phyloP scores from a whole-genome alignment of 1,140 invertebrate species.

The Drosophila takahashii region DNA sequence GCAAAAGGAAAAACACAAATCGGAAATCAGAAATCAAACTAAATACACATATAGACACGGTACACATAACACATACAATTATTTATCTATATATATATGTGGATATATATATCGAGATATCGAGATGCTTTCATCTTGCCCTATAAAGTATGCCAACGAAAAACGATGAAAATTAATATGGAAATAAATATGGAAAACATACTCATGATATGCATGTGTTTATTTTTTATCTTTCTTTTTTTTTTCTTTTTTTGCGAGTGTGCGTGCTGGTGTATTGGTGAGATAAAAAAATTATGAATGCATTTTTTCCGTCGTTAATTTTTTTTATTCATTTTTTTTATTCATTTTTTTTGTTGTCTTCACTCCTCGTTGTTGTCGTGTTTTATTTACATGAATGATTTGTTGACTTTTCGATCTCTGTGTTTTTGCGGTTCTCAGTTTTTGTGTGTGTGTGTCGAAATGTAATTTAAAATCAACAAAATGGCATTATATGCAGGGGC shows the following conservation, averaged over 20 bases:
- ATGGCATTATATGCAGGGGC: slow-evolving; percentile 21
- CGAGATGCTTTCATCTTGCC: slow-evolving; percentile 57
- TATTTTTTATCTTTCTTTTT: slow-evolving; percentile 16
- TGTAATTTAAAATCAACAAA: slow-evolving; percentile 56
- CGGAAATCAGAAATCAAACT: slow-evolving; percentile 67
- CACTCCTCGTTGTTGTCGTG: slow-evolving; percentile 42
- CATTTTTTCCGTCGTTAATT: slow-evolving; percentile 37
- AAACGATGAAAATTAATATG: slow-evolving; percentile 43
- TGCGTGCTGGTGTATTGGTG: slow-evolving; percentile 23
- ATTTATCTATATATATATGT: slow-evolving; percentile 54
- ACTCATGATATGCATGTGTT: slow-evolving; percentile 48
- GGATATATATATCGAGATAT: slow-evolving; percentile 64
- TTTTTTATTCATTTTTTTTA: slow-evolving; percentile 25
- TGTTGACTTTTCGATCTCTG: slow-evolving; percentile 60
- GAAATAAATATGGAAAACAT: slow-evolving; percentile 41
- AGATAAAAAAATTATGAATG: slow-evolving; percentile 45
- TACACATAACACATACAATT: slow-evolving; percentile 82
- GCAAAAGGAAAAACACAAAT: slow-evolving; percentile 54
- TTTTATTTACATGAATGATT: slow-evolving; percentile 71
- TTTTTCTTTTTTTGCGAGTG: slow-evolving; percentile 12
- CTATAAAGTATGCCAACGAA: slow-evolving; percentile 51
- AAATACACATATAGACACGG: slow-evolving; percentile 84
- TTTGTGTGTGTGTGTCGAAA: slow-evolving; percentile 33
- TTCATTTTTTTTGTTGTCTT: slow-evolving; percentile 29
- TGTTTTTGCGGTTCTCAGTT: slow-evolving; percentile 19